Evolutionary conservation across 2,797 vertebrate genomes (phyloP).

Genomic region (Rhadinocentrus ornatus): DNA sequence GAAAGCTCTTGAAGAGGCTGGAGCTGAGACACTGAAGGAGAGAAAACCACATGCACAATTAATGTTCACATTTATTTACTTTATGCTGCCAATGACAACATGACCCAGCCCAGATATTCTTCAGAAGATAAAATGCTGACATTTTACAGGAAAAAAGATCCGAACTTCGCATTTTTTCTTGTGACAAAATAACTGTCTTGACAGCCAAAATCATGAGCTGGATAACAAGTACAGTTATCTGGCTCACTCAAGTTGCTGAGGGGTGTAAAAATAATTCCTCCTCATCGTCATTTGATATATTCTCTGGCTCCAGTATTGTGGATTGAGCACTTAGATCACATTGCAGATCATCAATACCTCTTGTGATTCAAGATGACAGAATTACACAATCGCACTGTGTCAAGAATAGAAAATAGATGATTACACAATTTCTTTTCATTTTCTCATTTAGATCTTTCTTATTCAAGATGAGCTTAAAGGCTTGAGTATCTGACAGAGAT

Average conservation of each 20-base stretch:
- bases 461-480: conserved; percentile 1
- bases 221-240: background rate
- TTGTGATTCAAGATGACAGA: conserved; percentile 50
- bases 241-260: conserved; percentile 47
- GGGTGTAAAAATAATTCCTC: conserved; percentile 33
- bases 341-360: conserved; percentile 41
- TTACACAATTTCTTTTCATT: background rate
- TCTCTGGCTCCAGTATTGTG: conserved; percentile 30
- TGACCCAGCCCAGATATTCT: background rate
- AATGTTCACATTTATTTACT: background rate
- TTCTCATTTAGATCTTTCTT: background rate
- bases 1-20: conserved; percentile 71
- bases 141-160: background rate
- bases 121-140: background rate
- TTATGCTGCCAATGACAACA: background rate
- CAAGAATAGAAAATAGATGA: background rate
- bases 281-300: conserved; percentile 54
- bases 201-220: conserved; percentile 2
- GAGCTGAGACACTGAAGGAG: conserved; percentile 71
- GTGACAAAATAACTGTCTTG: background rate
- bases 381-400: conserved; percentile 25
- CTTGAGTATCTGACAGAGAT: background rate
- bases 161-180: background rate
- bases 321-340: conserved; percentile 35
- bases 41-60: background rate